phyloP scores from a whole-genome alignment of 2,797 vertebrate genomes.

The Gymnoscopelus braueri region DNA sequence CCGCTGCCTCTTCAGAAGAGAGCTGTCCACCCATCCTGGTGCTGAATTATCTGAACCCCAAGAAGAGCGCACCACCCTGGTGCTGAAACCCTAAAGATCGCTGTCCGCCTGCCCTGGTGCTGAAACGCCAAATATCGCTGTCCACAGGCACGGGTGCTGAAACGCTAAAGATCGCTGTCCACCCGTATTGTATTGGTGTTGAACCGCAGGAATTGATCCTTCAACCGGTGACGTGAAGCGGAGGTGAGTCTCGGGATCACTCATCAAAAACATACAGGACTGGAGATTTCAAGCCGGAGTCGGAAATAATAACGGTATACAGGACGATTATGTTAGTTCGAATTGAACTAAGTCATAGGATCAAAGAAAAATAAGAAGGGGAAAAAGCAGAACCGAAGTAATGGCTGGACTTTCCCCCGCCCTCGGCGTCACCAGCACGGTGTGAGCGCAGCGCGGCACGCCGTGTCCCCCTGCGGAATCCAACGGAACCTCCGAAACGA shows the following conservation, averaged over 20 bases:
- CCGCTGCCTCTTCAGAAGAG: slow-evolving; percentile 42
- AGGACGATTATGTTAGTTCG: slow-evolving; percentile 13
- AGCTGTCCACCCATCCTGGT: too few relatives aligned
- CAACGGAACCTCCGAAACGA: slow-evolving; percentile 63
- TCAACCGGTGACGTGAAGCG: slow-evolving; percentile 64
- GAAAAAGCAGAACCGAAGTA: slow-evolving; percentile 46
- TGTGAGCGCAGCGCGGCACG: slow-evolving; percentile 58
- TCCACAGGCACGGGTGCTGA: too few relatives aligned
- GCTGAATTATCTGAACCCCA: too few relatives aligned
- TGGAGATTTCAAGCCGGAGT: background rate
- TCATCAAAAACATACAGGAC: slow-evolving; percentile 11
- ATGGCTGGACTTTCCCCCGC: slow-evolving; percentile 62
- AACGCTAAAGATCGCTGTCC: slow-evolving; percentile 61
- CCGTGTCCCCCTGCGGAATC: slow-evolving; percentile 52
- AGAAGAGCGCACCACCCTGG: too few relatives aligned
- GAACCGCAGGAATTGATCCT: slow-evolving; percentile 60
- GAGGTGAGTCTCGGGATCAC: background rate
- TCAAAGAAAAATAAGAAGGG: slow-evolving; percentile 17
- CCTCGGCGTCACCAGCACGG: slow-evolving; percentile 58
- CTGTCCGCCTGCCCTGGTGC: too few relatives aligned
- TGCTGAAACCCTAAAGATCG: too few relatives aligned
- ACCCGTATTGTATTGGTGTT: slow-evolving; percentile 64
- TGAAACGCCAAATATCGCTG: too few relatives aligned
- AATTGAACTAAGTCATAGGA: slow-evolving; percentile 21
- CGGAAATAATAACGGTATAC: background rate